Percentiles rank a stretch among this genome's conserved stretches.
These are phyloP conservation scores for Berghia stephanieae DNA, from an alignment of 1,140 invertebrate genomes.

Conservation along the genomic window DNA sequence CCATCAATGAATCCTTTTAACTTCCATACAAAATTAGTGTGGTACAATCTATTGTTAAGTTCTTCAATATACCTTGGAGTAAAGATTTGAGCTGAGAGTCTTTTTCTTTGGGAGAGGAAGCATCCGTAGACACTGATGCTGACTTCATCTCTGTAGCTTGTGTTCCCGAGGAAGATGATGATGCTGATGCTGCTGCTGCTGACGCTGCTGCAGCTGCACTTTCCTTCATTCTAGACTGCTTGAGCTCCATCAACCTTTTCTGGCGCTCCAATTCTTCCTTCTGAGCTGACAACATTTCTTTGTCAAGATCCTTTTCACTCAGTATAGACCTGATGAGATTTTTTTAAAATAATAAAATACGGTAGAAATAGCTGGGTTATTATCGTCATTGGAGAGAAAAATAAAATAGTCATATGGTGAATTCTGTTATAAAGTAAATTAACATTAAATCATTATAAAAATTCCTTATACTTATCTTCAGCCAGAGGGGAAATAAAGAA, in stretches of 20 bases:
- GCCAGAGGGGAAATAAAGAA: too few relatives aligned
- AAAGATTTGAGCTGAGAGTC: conserved; percentile 62
- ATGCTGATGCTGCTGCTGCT: conserved; percentile 10
- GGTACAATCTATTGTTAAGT: too few relatives aligned
- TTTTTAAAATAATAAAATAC: background rate
- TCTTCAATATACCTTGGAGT: conserved; percentile 55
- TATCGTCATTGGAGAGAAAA: too few relatives aligned
- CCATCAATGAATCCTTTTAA: too few relatives aligned
- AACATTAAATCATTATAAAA: too few relatives aligned
- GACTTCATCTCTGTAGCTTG: conserved; percentile 34
- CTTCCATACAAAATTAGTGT: too few relatives aligned
- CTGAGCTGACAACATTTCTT: conserved; percentile 90
- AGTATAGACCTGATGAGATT: conserved; percentile 81
- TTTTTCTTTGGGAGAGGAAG: conserved; percentile 49
- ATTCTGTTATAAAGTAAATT: too few relatives aligned
- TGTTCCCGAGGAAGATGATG: conserved; percentile 35
- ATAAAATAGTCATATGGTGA: background rate
- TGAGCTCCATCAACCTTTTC: conserved; percentile 62
- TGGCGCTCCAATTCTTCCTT: conserved; percentile 87
- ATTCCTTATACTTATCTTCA: too few relatives aligned
- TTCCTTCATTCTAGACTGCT: conserved; percentile 42
- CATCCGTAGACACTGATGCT: conserved; percentile 36
- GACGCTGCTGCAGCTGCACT: conserved; percentile 27
- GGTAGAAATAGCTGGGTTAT: background rate
- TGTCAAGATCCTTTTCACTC: conserved; percentile 90